Percentiles rank a stretch among this genome's conserved stretches.
phyloP scores from a whole-genome alignment of 1,140 invertebrate genomes.

The Brachionus rubens region DNA sequence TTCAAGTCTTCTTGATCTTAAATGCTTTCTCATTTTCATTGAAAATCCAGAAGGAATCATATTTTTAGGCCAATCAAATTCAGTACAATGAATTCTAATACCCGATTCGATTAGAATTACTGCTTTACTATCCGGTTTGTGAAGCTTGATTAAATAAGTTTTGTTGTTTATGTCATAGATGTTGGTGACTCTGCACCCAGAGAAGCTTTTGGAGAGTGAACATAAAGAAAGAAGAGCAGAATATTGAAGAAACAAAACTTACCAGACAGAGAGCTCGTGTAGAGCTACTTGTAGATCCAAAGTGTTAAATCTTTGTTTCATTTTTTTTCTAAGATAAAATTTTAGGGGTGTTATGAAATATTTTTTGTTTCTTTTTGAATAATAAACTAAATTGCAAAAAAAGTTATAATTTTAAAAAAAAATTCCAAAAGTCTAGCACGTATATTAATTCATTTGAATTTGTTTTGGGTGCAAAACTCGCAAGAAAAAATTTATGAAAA shows the following conservation, averaged over 20 bases:
- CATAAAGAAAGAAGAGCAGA: neutral
- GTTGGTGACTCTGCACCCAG: constrained; percentile 78
- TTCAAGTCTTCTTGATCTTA: constrained; percentile 91
- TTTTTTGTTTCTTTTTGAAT: neutral
- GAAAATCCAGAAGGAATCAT: constrained; percentile 87
- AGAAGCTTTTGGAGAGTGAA: neutral
- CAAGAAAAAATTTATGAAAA: neutral
- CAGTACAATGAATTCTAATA: constrained; percentile 84
- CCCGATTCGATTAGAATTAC: constrained; percentile 89
- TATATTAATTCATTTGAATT: neutral
- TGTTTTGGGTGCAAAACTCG: constrained; percentile 4
- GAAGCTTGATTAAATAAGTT: constrained; percentile 86
- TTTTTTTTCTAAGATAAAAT: neutral
- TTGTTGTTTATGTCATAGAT: constrained; percentile 96
- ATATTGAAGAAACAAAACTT: neutral
- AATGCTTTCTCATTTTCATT: constrained; percentile 97
- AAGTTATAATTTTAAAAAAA: neutral
- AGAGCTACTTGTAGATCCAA: constrained; percentile 33
- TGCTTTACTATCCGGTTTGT: constrained; percentile 50
- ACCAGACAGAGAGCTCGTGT: constrained; percentile 16
- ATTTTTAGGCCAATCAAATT: constrained; percentile 98
- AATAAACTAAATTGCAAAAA: neutral
- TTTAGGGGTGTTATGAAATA: neutral
- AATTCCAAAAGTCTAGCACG: neutral
- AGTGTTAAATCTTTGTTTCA: constrained; percentile 43